Conservation (phyloP, 2,113 vertebrate genomes). For the Mastomys natalensis region DNA sequence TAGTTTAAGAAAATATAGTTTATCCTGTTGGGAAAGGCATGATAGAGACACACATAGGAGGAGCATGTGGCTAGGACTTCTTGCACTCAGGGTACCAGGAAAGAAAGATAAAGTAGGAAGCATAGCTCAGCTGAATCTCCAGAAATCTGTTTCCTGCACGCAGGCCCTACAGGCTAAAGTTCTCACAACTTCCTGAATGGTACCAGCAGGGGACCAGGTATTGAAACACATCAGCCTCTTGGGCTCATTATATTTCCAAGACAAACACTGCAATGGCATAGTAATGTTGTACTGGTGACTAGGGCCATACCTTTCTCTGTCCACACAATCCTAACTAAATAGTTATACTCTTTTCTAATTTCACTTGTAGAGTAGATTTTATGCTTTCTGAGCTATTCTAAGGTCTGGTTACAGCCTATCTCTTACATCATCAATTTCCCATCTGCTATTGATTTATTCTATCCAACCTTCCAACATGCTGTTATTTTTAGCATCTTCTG, state of each 20-base stretch:
- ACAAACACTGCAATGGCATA: background rate
- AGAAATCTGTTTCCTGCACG: background rate
- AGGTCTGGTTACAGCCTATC: background rate
- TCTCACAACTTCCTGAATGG: background rate
- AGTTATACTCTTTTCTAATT: background rate
- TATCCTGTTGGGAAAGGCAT: background rate
- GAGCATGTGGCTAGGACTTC: background rate
- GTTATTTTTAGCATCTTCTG: background rate
- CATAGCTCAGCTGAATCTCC: background rate
- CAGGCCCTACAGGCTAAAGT: background rate
- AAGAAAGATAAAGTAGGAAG: background rate
- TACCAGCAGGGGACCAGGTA: no score
- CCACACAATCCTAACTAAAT: background rate
- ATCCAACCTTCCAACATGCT: background rate
- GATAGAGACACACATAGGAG: background rate
- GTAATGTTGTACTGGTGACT: background rate
- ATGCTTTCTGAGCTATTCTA: background rate
- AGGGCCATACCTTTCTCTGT: background rate
- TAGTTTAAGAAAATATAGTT: background rate
- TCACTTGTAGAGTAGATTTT: background rate
- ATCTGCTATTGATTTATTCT: conserved; percentile 4
- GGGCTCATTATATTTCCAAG: background rate
- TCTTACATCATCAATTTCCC: background rate
- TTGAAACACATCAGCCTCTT: background rate
- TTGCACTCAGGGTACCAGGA: no score